A percentile compares a stretch with the other conserved stretches of the same genome.
phyloP scores from a whole-genome alignment of 2,113 vertebrate genomes.

The Eubucco bourcierii region DNA sequence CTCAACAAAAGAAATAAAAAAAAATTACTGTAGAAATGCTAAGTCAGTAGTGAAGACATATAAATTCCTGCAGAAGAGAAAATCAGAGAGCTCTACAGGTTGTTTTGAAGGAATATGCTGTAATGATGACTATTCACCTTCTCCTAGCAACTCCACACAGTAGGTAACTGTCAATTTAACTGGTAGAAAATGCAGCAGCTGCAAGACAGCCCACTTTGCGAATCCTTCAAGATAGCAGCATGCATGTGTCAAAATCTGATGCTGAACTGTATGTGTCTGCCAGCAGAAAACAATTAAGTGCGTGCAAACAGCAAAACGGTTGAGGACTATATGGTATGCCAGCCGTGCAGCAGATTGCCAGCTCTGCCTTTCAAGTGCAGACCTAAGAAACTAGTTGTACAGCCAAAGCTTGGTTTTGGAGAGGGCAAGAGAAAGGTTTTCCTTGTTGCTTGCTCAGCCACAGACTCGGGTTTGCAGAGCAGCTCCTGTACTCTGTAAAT shows the following conservation, averaged over 20 bases:
- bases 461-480: not conserved
- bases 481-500: not conserved
- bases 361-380: constrained; percentile 43
- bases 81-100: constrained; percentile 76
- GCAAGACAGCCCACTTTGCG: constrained; percentile 55
- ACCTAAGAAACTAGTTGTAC: not conserved
- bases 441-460: not conserved
- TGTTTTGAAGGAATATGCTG: constrained; percentile 69
- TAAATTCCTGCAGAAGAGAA: constrained; percentile 50
- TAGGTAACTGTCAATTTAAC: constrained; percentile 76
- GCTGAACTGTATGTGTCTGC: constrained; percentile 3
- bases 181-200: constrained; percentile 66
- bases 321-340: constrained; percentile 24
- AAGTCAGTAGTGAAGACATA: constrained; percentile 11
- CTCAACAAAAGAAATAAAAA: constrained; percentile 4
- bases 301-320: constrained; percentile 36
- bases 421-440: constrained; percentile 12
- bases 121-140: constrained; percentile 78
- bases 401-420: not conserved
- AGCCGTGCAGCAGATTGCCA: constrained; percentile 45
- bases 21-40: constrained; percentile 1
- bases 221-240: constrained; percentile 48
- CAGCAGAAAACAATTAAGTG: constrained; percentile 31
- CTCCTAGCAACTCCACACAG: constrained; percentile 83
- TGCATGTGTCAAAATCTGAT: constrained; percentile 22